phyloP scores from a whole-genome alignment of 1,140 invertebrate genomes.

The Caenorhabditis latens region DNA sequence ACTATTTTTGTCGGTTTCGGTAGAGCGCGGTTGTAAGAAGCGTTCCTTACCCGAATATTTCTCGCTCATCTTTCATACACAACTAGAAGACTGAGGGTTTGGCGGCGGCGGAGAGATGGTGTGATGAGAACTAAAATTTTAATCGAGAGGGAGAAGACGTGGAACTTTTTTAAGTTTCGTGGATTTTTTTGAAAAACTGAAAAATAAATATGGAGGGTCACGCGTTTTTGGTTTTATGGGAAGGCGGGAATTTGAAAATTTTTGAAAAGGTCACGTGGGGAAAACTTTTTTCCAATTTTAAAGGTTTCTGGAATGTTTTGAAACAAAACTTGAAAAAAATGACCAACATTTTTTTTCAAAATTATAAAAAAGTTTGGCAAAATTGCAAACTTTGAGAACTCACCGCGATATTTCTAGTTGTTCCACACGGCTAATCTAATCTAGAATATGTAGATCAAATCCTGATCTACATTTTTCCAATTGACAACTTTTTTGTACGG shows the following conservation, averaged over 20 bases:
- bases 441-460: too few species aligned
- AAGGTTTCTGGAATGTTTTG: too few species aligned
- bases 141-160: neutral
- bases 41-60: conserved; percentile 45
- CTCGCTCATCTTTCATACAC: conserved; percentile 47
- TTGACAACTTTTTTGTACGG: too few species aligned
- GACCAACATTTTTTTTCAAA: too few species aligned
- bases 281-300: neutral
- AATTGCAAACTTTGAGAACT: too few species aligned
- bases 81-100: neutral
- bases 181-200: neutral
- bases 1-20: too few species aligned
- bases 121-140: neutral
- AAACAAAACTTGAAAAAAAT: too few species aligned
- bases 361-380: too few species aligned
- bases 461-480: too few species aligned
- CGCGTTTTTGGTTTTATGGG: neutral
- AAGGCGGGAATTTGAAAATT: neutral
- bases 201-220: neutral
- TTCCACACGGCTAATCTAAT: too few species aligned
- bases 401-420: too few species aligned
- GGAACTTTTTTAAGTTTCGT: neutral
- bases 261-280: neutral
- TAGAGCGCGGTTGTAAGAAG: too few species aligned
- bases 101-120: neutral